Conservation (phyloP, 1,140 invertebrate genomes). For the Eupeodes corollae region DNA sequence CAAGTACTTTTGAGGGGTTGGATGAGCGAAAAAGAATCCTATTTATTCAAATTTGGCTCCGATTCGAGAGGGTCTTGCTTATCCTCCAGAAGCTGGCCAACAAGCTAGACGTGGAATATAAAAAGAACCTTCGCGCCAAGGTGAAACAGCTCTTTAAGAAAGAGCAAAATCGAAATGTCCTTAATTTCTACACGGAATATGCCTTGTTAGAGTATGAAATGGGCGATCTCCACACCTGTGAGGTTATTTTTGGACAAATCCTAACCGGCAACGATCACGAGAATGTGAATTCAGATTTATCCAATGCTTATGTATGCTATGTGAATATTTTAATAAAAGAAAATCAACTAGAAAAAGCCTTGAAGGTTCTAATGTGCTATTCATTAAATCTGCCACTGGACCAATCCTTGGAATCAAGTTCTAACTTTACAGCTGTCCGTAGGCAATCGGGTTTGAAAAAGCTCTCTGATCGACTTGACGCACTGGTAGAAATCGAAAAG, state of each 20-base stretch:
- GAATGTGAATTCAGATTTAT: conserved; percentile 7
- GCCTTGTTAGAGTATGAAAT: conserved; percentile 49
- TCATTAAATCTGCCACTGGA: not conserved
- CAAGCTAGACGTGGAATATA: conserved; percentile 31
- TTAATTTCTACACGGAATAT: conserved; percentile 49
- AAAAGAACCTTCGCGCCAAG: conserved; percentile 40
- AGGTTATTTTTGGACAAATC: conserved; percentile 39
- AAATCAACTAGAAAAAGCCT: conserved; percentile 1
- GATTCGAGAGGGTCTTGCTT: conserved; percentile 46
- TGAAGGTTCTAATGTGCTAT: conserved; percentile 9
- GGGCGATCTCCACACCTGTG: conserved; percentile 35
- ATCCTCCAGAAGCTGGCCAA: conserved; percentile 38
- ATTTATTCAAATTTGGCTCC: conserved; percentile 47
- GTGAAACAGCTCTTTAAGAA: conserved; percentile 46
- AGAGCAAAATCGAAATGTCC: conserved; percentile 43
- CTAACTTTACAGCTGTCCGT: not conserved
- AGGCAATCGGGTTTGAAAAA: conserved; percentile 7
- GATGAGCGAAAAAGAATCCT: conserved; percentile 35
- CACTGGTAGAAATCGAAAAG: conserved; percentile 7
- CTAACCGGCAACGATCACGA: conserved; percentile 28
- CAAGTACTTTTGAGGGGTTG: conserved; percentile 22
- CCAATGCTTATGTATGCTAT: conserved; percentile 13
- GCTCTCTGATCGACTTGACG: conserved; percentile 5
- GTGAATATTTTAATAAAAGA: conserved; percentile 19
- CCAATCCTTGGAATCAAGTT: too few species aligned